Base-by-base conservation (phyloP, 2,797 vertebrate genomes). In the Semotilus atromaculatus region DNA sequence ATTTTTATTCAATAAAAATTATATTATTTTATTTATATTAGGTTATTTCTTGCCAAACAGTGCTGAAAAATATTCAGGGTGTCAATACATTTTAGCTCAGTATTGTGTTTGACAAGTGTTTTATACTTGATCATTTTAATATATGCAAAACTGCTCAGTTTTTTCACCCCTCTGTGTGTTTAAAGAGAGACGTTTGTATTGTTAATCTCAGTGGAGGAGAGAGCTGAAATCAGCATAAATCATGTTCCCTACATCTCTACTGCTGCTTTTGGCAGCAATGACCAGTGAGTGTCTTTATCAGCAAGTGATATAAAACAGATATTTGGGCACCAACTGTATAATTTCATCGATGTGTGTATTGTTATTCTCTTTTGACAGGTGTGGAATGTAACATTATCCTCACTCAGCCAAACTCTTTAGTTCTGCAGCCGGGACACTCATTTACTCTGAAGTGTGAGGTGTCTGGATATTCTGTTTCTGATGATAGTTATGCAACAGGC, bases 401-500 rank as follows among this genome's bases (percentile, higher is more conserved):
- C 60, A 84, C 19, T 26, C 85, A 87, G 86, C 60, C 66, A 43
- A 66, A 67, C 3, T 53, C 71, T 13, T 11, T 87, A 31, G 38
- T 38, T 62, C 31, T 85, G 21, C 64, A 86, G 36, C 85, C 82
- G 21, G 85, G 87, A 81, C 51, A 81, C 10, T 70, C 85, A 53
- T 40, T 80, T 1, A 68, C 73, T 51, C 68, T 90, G 31, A 71
- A 70, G 51, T 88, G 87, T 82, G 83, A 81, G 40, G 79, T 83
- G 29, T 83, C 86, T 73, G 88, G 81, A 6, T 88, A 86, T 55
- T 86, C 85, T 19, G n/a, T 89, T 53, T 70, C 58, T 31, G 51
- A 84, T 62, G 0, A 31, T 45, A 79, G 1, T 26, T 85, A 87
- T 8, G 66, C 64, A 5, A 87, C 90, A 80, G 55, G 0, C 38